Conservation (phyloP, 2,113 vertebrate species). For the Cnemophilus loriae region DNA sequence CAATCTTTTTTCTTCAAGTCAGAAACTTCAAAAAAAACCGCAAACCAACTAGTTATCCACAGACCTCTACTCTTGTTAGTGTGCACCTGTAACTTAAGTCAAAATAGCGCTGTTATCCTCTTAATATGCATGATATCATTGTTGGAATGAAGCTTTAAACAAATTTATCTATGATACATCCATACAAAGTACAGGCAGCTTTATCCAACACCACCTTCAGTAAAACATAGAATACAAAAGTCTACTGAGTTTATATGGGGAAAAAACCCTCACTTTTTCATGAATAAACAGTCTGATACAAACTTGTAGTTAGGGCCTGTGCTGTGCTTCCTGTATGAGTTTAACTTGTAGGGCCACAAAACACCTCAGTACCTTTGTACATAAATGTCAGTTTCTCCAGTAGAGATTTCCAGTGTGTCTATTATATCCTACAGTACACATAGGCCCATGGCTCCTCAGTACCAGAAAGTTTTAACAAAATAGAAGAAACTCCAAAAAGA, state of each 20-base stretch:
- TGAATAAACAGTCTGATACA: neutral
- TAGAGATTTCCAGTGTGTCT: neutral
- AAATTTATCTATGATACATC: neutral
- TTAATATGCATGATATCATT: neutral
- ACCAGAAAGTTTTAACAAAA: neutral
- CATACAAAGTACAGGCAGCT: neutral
- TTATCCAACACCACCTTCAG: neutral
- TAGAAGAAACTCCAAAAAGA: neutral
- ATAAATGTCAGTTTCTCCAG: neutral
- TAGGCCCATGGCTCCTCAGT: neutral
- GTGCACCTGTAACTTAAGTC: neutral
- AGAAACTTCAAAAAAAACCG: neutral
- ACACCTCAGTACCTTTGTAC: neutral
- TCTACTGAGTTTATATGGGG: neutral
- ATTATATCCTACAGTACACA: neutral
- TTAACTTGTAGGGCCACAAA: neutral
- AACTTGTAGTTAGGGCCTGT: neutral
- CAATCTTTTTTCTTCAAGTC: neutral
- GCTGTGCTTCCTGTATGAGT: neutral
- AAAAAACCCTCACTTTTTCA: rapidly evolving
- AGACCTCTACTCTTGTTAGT: neutral
- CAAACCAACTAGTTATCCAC: neutral
- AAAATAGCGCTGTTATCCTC: neutral
- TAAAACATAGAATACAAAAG: neutral
- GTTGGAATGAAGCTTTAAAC: neutral